Evolutionary conservation across 2,113 vertebrate species (phyloP), one percentile per base, ranked within the genome.

Genomic region (Barbus barbus): DNA sequence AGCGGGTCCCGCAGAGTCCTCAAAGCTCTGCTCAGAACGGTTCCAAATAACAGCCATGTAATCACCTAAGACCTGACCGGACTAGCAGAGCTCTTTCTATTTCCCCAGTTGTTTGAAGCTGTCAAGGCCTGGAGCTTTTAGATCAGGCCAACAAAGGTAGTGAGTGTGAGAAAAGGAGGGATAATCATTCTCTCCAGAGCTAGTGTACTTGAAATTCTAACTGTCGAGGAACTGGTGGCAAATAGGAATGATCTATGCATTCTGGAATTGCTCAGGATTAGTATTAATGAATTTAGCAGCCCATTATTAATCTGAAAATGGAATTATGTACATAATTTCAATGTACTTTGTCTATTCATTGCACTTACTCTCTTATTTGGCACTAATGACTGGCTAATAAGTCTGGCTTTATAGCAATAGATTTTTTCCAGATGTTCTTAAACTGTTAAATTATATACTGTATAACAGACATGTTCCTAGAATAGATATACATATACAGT

Each of bases 11-110:
- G 3, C 31, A 51, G 74, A 28, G 48, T 33, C 31, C 51, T 60
- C 20, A 80, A 67, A 80, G 38, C 61, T 63, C 72, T 60, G 78
- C 46, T 85, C 48, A 48, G 38, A 44, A 48, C 41, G 36, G 51
- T 84, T 84, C 56, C 65, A 72, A 67, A 78, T 85, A 79, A 87
- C n/a, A 87, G 79, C 86, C 83, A 28, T 85, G 74, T 78, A 87
- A 84, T 82, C 46, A 83, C 67, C 46, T 48, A 11, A 8, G 72
- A 78, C 48, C 67, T 80, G 67, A 83, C 67, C 9, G 56, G 33
- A 53, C 61, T 78, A 46, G 79, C 53, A 14, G 63, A 63, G 53
- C 8, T 53, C 73, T 44, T 79, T 77, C 61, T 81, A 74, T 78
- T 87, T 78, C 63, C 24, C 18, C 78, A 82, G 78, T 67, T 82